Base-by-base conservation (phyloP, 1,140 invertebrate genomes). In the Streblospio benedicti region DNA sequence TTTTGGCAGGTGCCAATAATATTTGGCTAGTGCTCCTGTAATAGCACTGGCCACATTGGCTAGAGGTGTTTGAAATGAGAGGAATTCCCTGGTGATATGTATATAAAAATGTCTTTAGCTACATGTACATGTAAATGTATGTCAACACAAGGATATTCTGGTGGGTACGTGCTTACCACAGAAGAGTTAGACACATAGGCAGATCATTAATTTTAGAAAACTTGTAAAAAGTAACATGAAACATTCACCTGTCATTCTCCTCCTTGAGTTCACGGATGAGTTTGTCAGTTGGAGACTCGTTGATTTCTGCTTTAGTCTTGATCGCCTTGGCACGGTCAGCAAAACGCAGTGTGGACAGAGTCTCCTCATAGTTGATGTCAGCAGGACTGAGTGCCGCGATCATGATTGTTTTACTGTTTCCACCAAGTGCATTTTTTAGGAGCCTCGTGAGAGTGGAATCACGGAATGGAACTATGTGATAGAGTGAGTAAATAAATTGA, bases 371-470 rank as follows among this genome's bases (percentile, higher is more conserved):
- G 81, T 98, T 98, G 79, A 97, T 94, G 0, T 89, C 89, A 2
- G 95, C 89, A 0, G 96, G 96, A 57, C 93, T 97, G 70, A 99
- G 85, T 27, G 96, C 97, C 28, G 95, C 95, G 18, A 80, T 89
- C 96, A 99, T 99, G 23, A 97, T 91, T 60, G 96, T 99, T 79
- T 91, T 93, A 73, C 91, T 96, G 78, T 99, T 99, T 31, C 96
- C 96, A 54, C 96, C 96, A n/a, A 98, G 83, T 81, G 94, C 96
- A 79, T 97, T 93, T 83, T 87, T 82, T n/a, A 86, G 69, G 28
- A 85, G 71, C 63, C 81, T 81, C 1, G 85, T 85, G 50, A 86
- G 69, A 2, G 80, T 77, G 3, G 84, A 85, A 66, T 85, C 83
- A 66, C 84, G 67, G 65, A 79, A 85, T 32, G 84, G 84, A 23